A percentile compares a stretch with the other conserved stretches of the same genome.
These are phyloP conservation scores for Campylomormyrus numenius DNA, from an alignment of 2,113 vertebrate genomes.

Conservation along the genomic window DNA sequence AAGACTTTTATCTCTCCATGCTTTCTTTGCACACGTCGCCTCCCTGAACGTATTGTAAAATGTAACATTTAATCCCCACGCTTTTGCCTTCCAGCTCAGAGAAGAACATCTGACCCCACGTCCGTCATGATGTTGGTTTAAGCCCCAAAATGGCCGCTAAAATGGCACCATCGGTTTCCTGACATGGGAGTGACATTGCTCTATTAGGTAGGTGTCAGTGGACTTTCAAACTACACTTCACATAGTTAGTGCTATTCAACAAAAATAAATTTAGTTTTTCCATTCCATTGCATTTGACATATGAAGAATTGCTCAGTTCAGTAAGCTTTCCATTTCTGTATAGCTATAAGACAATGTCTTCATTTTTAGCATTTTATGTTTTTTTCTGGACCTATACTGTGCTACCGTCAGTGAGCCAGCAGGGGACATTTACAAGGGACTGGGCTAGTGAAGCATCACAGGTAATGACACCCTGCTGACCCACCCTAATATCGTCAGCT, in stretches of 20 bases:
- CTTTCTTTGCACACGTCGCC: not conserved
- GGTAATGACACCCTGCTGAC: not conserved
- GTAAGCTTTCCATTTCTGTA: not conserved
- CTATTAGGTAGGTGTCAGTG: constrained; percentile 9
- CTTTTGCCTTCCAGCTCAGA: not conserved
- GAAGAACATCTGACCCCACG: not conserved
- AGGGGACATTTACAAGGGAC: not conserved
- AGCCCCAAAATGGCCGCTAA: not conserved
- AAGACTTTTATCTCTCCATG: not conserved
- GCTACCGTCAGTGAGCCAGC: not conserved
- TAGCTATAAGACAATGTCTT: not conserved
- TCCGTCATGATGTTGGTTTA: not conserved
- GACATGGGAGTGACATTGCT: not conserved
- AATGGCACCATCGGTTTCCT: not conserved
- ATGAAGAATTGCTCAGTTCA: not conserved
- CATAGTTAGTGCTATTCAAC: not conserved
- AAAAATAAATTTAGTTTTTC: not conserved
- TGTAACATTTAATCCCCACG: not conserved
- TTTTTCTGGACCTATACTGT: not conserved
- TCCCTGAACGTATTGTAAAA: not conserved
- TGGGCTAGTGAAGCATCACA: not conserved
- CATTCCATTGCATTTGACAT: not conserved
- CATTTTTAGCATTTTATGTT: not conserved
- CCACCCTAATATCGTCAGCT: not conserved
- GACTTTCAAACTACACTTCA: not conserved